These are phyloP conservation scores for Drosophila kepulauana DNA, from an alignment of 1,140 invertebrate species.

Conservation along the genomic window DNA sequence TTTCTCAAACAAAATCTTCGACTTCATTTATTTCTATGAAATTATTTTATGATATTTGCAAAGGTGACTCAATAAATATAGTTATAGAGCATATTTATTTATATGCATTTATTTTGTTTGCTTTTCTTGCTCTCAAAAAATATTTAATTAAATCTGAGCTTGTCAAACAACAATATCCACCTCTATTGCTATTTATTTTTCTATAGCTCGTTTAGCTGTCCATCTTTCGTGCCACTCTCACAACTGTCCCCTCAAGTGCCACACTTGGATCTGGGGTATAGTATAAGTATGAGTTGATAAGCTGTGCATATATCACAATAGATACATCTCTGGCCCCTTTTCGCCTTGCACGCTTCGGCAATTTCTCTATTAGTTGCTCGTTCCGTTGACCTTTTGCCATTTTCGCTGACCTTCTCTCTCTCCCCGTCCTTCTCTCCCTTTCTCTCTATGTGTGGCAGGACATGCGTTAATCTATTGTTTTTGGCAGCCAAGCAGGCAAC, in stretches of 20 bases:
- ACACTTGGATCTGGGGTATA: conserved; percentile 12
- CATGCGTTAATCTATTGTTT: conserved; percentile 78
- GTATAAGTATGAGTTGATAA: conserved; percentile 18
- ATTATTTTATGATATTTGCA: no score
- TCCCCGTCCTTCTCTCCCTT: not conserved
- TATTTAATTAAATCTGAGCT: no score
- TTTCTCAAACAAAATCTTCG: no score
- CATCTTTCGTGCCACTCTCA: not conserved
- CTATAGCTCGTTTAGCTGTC: not conserved
- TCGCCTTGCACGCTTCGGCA: conserved; percentile 27
- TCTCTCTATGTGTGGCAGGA: conserved; percentile 1
- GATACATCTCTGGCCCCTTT: conserved; percentile 4
- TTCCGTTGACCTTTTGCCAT: conserved; percentile 40
- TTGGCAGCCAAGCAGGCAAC: conserved; percentile 65
- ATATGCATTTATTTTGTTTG: not conserved
- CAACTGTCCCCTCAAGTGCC: conserved; percentile 6
- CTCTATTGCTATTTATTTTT: not conserved
- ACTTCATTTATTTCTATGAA: no score
- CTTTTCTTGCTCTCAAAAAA: no score
- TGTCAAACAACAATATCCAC: not conserved
- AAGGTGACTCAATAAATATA: no score
- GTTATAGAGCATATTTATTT: not conserved
- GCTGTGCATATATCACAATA: conserved; percentile 26
- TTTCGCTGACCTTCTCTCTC: conserved; percentile 26
- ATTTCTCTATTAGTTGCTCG: conserved; percentile 42